Evolutionary conservation across 1,140 invertebrate species (phyloP).

Genomic region (Augochlora pura): DNA sequence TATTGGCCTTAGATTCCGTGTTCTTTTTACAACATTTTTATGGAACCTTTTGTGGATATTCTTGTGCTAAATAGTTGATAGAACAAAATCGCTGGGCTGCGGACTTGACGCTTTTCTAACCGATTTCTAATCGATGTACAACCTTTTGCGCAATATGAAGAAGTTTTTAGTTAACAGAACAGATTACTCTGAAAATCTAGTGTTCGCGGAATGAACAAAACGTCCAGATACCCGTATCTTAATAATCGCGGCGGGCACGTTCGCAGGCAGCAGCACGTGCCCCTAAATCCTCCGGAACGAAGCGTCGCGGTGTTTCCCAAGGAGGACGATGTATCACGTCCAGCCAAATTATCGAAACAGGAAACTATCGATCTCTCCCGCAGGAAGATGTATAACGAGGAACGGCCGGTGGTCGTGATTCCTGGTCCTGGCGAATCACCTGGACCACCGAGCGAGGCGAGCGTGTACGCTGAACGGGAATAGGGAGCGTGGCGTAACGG

Average conservation of each 20-base stretch:
- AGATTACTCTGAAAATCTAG: no score
- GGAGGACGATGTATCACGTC: conserved; percentile 28
- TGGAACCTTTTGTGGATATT: no score
- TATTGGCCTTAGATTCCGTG: no score
- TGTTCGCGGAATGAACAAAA: no score
- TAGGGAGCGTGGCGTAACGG: conserved; percentile 5
- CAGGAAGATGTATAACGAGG: conserved; percentile 34
- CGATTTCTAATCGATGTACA: no score
- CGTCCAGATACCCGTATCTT: no score
- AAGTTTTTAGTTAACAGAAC: no score
- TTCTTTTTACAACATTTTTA: no score
- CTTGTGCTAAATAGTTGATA: no score
- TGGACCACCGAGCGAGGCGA: not conserved
- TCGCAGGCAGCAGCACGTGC: not conserved
- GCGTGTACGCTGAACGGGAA: not conserved
- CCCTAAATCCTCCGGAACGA: conserved; percentile 27
- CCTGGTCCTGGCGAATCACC: conserved; percentile 29
- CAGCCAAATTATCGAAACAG: conserved; percentile 41
- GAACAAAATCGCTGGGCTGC: no score
- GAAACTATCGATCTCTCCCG: conserved; percentile 32
- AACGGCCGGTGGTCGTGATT: not conserved
- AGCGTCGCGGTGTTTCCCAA: conserved; percentile 27
- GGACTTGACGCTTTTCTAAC: no score
- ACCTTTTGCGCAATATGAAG: no score
- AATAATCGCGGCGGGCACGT: not conserved